phyloP scores from a whole-genome alignment of 2,113 vertebrate genomes.

The Tricholaema leucomelas region DNA sequence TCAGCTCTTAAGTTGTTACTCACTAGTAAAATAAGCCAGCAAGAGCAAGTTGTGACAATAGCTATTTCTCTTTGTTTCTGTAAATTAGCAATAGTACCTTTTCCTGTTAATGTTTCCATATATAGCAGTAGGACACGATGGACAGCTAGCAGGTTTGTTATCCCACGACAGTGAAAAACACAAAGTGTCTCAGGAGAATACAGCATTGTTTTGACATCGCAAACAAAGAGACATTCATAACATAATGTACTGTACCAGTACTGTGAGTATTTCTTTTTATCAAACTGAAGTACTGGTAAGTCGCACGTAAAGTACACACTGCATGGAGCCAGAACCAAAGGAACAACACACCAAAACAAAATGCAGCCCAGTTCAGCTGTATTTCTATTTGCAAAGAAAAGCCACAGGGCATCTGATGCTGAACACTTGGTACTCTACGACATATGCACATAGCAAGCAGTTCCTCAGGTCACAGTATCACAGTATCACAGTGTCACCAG shows the following conservation, averaged over 20 bases:
- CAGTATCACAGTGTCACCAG: too few species aligned
- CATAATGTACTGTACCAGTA: conserved; percentile 19
- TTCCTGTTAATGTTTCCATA: conserved; percentile 32
- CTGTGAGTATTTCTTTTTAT: conserved; percentile 11
- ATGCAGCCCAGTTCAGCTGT: not conserved
- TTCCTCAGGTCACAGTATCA: too few species aligned
- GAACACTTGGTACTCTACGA: not conserved
- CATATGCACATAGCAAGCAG: rapidly evolving
- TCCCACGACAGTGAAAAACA: conserved; percentile 63
- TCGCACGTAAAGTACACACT: not conserved
- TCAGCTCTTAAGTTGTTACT: not conserved
- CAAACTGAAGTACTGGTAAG: conserved; percentile 26
- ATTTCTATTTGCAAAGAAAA: not conserved
- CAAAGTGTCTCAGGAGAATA: conserved; percentile 59
- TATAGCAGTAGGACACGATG: conserved; percentile 18
- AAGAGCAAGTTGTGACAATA: not conserved
- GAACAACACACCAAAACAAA: not conserved
- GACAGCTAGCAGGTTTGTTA: conserved; percentile 48
- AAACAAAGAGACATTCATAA: conserved; percentile 70
- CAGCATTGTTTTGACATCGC: conserved; percentile 55
- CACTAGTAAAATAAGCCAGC: not conserved
- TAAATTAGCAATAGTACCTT: conserved; percentile 28
- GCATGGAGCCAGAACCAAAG: not conserved
- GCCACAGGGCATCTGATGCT: not conserved
- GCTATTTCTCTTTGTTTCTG: not conserved